Percentiles rank a stretch among this genome's conserved stretches.
Evolutionary conservation across 2,797 vertebrate species (phyloP).

Genomic region (Alcedo atthis): DNA sequence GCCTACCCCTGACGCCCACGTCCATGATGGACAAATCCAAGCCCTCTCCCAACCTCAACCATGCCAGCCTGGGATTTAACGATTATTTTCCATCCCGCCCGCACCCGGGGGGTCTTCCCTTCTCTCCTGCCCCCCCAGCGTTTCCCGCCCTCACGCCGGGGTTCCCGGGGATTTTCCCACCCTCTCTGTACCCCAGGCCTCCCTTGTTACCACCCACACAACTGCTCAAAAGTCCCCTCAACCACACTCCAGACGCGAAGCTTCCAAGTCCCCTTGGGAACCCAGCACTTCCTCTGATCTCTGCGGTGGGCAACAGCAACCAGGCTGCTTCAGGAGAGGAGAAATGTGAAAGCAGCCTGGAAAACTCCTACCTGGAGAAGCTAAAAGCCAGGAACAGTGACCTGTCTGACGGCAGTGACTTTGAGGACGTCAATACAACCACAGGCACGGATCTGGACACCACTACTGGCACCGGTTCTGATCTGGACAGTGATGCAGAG

Average conservation of each 20-base stretch:
- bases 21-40: conserved; percentile 95
- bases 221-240: conserved; percentile 90
- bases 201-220: conserved; percentile 92
- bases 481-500: conserved; percentile 93
- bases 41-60: conserved; percentile 87
- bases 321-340: conserved; percentile 74
- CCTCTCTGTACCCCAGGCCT: conserved; percentile 92
- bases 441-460: conserved; percentile 97
- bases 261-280: conserved; percentile 89
- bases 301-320: conserved; percentile 82
- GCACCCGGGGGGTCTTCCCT: conserved; percentile 88
- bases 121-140: conserved; percentile 86
- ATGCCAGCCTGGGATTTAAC: conserved; percentile 86
- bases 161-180: conserved; percentile 94
- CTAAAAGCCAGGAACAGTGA: conserved; percentile 90
- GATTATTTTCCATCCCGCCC: conserved; percentile 95
- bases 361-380: conserved; percentile 85
- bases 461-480: conserved; percentile 93
- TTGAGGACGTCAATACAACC: conserved; percentile 96
- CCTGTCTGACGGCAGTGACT: conserved; percentile 93
- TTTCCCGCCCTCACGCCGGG: conserved; percentile 91
- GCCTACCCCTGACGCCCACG: conserved; percentile 91
- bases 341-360: conserved; percentile 83
- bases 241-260: conserved; percentile 90
- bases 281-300: conserved; percentile 85